Base-by-base conservation (phyloP, 2,113 vertebrate species). In the Barbus barbus region DNA sequence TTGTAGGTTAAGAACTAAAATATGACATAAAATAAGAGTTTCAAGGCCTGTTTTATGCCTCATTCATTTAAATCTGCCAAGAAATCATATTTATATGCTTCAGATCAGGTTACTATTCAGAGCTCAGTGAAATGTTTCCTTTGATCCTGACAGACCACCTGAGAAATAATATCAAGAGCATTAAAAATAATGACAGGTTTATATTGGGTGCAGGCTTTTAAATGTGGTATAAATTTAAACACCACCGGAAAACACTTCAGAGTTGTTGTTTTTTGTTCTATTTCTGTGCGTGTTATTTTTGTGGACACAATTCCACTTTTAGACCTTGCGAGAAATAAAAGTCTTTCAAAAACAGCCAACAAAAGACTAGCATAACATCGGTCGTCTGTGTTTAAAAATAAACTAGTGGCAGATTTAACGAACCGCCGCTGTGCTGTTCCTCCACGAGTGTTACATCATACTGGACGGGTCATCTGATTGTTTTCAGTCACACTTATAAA, bases 301-400 rank as follows among this genome's bases (percentile, higher is more conserved):
- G 9, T 53, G 5, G 11, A 58, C 31, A 13, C 31, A 58, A 9
- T 36, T 77, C 20, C 20, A 58, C 22, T 60, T 78, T 78, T 78
- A 75, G 72, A 46, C 24, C 72, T 48, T 14, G 20, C 14, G n/a
- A 74, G 44, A 75, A 46, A 36, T 75, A 28, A 48, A 48, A 75
- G 26, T 33, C 6, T 6, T 63, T 26, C 38, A 7, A 48, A 33
- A 51, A 67, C 60, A 67, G 41, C 28, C 41, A 22, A 48, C 81
- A 76, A 77, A 67, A 6, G 63, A n/a, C 22, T n/a, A 38, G 51
- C 75, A 22, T 13, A 22, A 33, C 31, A n/a, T 77, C 33, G 61
- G 69, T 24, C 75, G 31, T 58, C 53, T 22, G 74, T 65, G 60
- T 65, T 48, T 33, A 61, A 65, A 63, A 48, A 48, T 36, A 65